Evolutionary conservation across 2,888 invertebrate species (phyloP).

Genomic region (Andrena chrysosceles): DNA sequence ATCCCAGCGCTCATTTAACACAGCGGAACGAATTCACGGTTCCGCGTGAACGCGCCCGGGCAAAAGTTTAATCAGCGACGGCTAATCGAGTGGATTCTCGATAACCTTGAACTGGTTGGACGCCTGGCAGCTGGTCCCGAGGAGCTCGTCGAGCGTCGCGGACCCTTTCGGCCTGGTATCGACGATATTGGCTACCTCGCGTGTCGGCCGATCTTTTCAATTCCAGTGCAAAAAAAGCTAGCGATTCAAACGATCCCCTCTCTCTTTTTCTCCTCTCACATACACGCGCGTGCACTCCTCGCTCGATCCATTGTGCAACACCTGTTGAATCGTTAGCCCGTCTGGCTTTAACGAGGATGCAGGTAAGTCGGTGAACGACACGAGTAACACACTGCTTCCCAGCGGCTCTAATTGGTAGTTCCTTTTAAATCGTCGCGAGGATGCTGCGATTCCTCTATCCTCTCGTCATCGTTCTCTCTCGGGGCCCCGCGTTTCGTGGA

Average conservation of each 20-base stretch:
- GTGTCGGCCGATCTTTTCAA: constrained; percentile 34
- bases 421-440: constrained; percentile 15
- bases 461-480: not conserved
- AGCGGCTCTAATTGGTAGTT: constrained; percentile 64
- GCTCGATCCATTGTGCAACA: constrained; percentile 68
- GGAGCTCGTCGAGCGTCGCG: constrained; percentile 6
- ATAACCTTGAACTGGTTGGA: constrained; percentile 40
- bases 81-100: constrained; percentile 35
- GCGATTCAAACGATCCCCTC: constrained; percentile 39
- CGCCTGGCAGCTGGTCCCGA: constrained; percentile 17
- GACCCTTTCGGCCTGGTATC: constrained; percentile 35
- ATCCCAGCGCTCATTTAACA: constrained; percentile 24
- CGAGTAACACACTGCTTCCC: constrained; percentile 53
- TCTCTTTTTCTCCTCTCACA: constrained; percentile 3
- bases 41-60: constrained; percentile 27
- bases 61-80: constrained; percentile 43
- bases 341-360: constrained; percentile 72
- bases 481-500: not conserved
- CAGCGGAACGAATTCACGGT: constrained; percentile 41
- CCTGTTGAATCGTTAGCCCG: constrained; percentile 75
- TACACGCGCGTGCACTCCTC: constrained; percentile 5
- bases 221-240: constrained; percentile 21
- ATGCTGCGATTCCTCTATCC: not conserved
- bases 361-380: constrained; percentile 71
- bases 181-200: constrained; percentile 33